Evolutionary conservation across 1,140 invertebrate species (phyloP), one percentile per base, ranked within the genome.

Genomic region (Gryon sp.): DNA sequence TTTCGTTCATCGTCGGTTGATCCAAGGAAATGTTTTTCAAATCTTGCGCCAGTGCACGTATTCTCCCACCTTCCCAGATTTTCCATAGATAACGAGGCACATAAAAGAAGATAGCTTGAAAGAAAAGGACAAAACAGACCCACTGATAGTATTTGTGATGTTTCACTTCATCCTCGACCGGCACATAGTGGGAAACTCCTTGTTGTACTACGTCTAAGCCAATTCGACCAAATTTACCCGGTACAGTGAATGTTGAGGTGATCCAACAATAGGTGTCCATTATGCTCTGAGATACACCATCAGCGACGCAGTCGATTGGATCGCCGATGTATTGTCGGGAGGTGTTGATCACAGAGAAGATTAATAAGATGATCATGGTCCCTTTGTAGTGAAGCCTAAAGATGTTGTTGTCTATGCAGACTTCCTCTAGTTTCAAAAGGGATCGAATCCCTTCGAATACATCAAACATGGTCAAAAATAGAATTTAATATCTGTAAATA

Each of bases 211-310:
- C 88, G 73, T 94, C 93, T 50, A 91, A 90, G 19, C 95, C 94
- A 2, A 95, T 90, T 15, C 91, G 84, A 20, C 93, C 93, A 7
- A 90, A 92, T 48, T 92, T 90, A 77, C 94, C 91, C 0, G 94
- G 95, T 36, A 97, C 92, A 6, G 95, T 96, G 87, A 96, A 98
- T 12, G 96, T 98, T 9, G 96, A 96, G 78, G 96, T 95, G 76
- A 98, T 96, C 96, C 97, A 99, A 89, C 97, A 99, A 85, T 96
- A 98, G 0, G 96, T 97, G 87, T 98, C 95, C 92, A 98, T 96
- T 8, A 97, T 94, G 72, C 93, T 91, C 18, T 93, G 85, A 1
- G 95, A 94, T 36, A 97, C 94, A 69, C 95, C 94, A 74, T 97
- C 95, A 3, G 96, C 95, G 77, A 97, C 97, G 84, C 96, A 98